These are phyloP conservation scores for Megastigmus dorsalis DNA, from an alignment of 2,888 invertebrate genomes.

Conservation along the genomic window DNA sequence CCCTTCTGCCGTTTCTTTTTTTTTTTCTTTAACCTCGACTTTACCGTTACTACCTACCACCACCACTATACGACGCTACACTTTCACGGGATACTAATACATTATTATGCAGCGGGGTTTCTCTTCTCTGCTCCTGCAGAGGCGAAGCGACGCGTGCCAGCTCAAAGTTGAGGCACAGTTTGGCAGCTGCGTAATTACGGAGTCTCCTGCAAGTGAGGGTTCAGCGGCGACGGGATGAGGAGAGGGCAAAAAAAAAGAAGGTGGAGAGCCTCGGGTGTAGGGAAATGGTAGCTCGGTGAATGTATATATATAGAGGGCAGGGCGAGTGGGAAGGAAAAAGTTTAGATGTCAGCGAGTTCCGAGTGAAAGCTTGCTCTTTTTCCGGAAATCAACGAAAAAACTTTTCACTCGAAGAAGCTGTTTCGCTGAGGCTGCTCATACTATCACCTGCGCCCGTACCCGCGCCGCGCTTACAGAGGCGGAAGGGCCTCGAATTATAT, in stretches of 20 bases:
- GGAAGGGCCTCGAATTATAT: neutral
- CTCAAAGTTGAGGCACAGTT: slow-evolving; percentile 17
- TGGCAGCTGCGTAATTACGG: slow-evolving; percentile 29
- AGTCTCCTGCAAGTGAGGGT: neutral
- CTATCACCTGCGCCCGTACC: too few relatives aligned
- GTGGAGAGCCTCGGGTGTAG: neutral
- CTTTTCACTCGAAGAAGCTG: slow-evolving; percentile 14
- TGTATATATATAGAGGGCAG: too few relatives aligned
- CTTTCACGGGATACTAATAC: neutral
- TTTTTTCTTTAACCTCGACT: too few relatives aligned
- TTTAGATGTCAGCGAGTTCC: slow-evolving; percentile 26
- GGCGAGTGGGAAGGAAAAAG: neutral
- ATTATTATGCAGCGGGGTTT: too few relatives aligned
- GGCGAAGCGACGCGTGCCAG: neutral
- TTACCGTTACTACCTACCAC: too few relatives aligned
- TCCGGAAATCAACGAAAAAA: slow-evolving; percentile 27
- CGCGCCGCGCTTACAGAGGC: too few relatives aligned
- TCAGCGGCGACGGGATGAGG: neutral
- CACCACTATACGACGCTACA: too few relatives aligned
- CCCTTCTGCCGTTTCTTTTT: too few relatives aligned
- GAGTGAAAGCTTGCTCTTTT: slow-evolving; percentile 5
- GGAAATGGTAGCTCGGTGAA: slow-evolving; percentile 4
- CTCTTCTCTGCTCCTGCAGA: neutral
- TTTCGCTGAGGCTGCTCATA: too few relatives aligned
- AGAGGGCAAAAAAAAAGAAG: neutral